These are phyloP conservation scores for Neoitamus cyanurus DNA, from an alignment of 2,888 invertebrate species.

Conservation along the genomic window DNA sequence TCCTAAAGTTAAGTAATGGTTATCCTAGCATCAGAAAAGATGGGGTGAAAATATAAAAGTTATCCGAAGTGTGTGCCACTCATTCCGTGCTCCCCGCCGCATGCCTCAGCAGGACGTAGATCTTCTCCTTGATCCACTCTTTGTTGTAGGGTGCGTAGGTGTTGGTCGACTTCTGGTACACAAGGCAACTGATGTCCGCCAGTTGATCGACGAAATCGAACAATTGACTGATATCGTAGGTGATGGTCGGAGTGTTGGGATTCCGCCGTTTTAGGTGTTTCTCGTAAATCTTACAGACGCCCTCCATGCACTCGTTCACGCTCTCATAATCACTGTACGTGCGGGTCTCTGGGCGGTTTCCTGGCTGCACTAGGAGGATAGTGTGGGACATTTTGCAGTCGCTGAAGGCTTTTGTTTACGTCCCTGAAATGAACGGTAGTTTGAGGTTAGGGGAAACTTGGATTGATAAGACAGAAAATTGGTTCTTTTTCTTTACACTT, in stretches of 20 bases:
- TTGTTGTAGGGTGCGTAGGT: constrained; percentile 99
- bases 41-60: neutral
- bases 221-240: constrained; percentile 97
- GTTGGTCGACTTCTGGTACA: constrained; percentile 94
- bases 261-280: constrained; percentile 96
- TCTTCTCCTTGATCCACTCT: constrained; percentile 99
- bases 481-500: neutral
- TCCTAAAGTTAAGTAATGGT: constrained; percentile 5
- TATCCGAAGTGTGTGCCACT: neutral
- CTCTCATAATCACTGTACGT: constrained; percentile 99
- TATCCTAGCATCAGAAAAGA: neutral
- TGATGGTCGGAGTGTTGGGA: constrained; percentile 95
- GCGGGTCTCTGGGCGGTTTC: constrained; percentile 91
- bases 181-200: constrained; percentile 94
- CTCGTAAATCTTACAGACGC: constrained; percentile 98
- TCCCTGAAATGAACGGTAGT: neutral
- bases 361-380: constrained; percentile 94
- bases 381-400: constrained; percentile 81
- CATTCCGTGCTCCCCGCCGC: constrained; percentile 74
- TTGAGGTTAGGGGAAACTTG: neutral
- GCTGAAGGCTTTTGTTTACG: constrained; percentile 9
- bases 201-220: constrained; percentile 98
- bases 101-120: constrained; percentile 92
- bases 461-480: neutral
- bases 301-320: constrained; percentile 98